Evolutionary conservation across 2,113 vertebrate genomes (phyloP).

Genomic region (Pluvianellus socialis): DNA sequence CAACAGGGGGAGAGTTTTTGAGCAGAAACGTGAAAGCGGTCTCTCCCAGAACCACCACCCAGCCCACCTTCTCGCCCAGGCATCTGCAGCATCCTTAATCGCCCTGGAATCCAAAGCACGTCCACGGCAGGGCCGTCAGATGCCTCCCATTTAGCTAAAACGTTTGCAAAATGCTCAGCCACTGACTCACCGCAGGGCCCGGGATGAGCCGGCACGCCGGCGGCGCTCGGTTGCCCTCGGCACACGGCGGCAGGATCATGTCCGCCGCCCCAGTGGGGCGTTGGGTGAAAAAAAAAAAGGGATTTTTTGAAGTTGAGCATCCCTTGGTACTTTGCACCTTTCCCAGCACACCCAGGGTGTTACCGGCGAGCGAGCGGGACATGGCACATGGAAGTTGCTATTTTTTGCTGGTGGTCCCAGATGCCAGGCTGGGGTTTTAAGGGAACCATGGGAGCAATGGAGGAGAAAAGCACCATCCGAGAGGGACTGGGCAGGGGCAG

Average conservation of each 20-base stretch:
- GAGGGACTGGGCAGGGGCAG: not conserved
- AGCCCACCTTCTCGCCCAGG: not conserved
- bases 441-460: rapidly evolving
- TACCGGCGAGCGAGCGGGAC: rapidly evolving
- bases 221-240: not conserved
- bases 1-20: not conserved
- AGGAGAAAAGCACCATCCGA: not conserved
- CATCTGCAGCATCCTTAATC: constrained; percentile 31
- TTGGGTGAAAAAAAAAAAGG: not conserved
- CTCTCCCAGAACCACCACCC: not conserved
- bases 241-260: rapidly evolving
- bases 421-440: not conserved
- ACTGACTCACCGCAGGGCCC: not conserved
- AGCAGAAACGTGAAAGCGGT: not conserved
- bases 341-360: not conserved
- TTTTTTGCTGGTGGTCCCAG: not conserved
- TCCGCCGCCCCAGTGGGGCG: rapidly evolving
- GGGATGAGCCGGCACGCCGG: not conserved
- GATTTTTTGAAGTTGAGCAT: not conserved
- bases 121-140: not conserved
- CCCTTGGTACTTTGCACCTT: not conserved
- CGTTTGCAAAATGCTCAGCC: constrained; percentile 25
- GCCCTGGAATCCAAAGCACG: constrained; percentile 36
- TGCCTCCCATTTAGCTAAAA: constrained; percentile 27
- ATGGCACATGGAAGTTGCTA: rapidly evolving